Conservation (phyloP, 1,140 invertebrate species). For the Danaus plexippus region DNA sequence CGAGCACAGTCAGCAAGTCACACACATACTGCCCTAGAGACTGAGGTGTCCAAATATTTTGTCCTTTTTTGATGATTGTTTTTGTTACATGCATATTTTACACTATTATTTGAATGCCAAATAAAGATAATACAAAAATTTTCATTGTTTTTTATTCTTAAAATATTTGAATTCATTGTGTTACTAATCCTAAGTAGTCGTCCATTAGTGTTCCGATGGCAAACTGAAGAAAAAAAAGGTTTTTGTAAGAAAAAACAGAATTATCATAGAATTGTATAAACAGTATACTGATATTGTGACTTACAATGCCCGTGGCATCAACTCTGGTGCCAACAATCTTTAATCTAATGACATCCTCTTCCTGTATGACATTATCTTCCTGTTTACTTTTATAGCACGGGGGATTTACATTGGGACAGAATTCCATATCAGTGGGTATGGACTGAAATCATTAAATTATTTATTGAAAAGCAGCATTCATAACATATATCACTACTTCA, state of each 20-base stretch:
- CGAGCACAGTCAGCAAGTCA: slow-evolving; percentile 26
- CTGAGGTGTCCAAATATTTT: slow-evolving; percentile 67
- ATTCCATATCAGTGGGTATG: slow-evolving; percentile 99
- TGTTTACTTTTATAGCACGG: slow-evolving; percentile 99
- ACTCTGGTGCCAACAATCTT: slow-evolving; percentile 99
- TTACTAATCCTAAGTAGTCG: slow-evolving; percentile 89
- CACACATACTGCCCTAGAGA: slow-evolving; percentile 60
- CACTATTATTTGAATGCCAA: slow-evolving; percentile 67
- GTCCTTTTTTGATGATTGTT: slow-evolving; percentile 55
- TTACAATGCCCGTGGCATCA: slow-evolving; percentile 93
- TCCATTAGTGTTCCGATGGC: slow-evolving; percentile 99
- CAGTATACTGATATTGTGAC: slow-evolving; percentile 38
- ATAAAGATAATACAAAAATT: slow-evolving; percentile 52
- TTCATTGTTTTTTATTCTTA: slow-evolving; percentile 32
- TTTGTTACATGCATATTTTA: slow-evolving; percentile 66
- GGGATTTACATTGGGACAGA: slow-evolving; percentile 97
- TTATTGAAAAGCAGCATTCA: slow-evolving; percentile 7
- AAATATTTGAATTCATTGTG: slow-evolving; percentile 36
- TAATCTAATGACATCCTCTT: slow-evolving; percentile 97
- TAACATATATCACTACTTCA: background rate
- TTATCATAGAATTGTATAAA: too few species aligned
- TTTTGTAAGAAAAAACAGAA: background rate
- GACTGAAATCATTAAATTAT: slow-evolving; percentile 77
- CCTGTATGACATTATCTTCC: slow-evolving; percentile 98
- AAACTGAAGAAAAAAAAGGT: slow-evolving; percentile 82